A percentile compares a stretch with the other conserved stretches of the same genome.
phyloP scores from a whole-genome alignment of 2,113 vertebrate genomes.

The Tyrannus savana region DNA sequence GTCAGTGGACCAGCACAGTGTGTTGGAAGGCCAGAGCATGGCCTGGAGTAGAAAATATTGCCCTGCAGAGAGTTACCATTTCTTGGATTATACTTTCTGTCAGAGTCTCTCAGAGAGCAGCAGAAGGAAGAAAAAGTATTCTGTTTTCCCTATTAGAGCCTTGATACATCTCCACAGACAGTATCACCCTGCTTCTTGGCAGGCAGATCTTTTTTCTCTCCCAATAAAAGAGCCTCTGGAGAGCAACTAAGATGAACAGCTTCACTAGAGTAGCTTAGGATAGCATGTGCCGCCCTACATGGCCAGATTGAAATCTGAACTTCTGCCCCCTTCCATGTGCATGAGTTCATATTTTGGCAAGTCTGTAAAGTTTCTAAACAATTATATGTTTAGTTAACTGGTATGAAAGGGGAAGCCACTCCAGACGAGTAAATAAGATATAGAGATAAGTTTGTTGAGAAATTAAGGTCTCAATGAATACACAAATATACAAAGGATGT shows the following conservation, averaged over 20 bases:
- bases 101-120: neutral
- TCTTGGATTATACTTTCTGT: neutral
- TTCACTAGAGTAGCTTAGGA: constrained; percentile 29
- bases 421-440: constrained; percentile 36
- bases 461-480: constrained; percentile 30
- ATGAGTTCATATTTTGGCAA: constrained; percentile 66
- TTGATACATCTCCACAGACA: neutral
- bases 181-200: constrained; percentile 26
- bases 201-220: constrained; percentile 51
- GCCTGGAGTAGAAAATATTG: neutral
- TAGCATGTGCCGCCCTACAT: constrained; percentile 27
- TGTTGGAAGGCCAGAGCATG: neutral
- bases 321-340: constrained; percentile 20
- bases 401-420: constrained; percentile 39
- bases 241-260: constrained; percentile 41
- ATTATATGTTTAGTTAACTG: constrained; percentile 54
- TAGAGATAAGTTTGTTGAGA: constrained; percentile 47
- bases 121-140: neutral
- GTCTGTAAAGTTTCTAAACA: constrained; percentile 42
- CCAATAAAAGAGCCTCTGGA: constrained; percentile 55
- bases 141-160: constrained; percentile 26
- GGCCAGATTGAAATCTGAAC: constrained; percentile 58
- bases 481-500: constrained; percentile 52
- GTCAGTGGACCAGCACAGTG: neutral
- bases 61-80: neutral